Base-by-base conservation (phyloP, 2,888 invertebrate species). In the Rhagonycha fulva region DNA sequence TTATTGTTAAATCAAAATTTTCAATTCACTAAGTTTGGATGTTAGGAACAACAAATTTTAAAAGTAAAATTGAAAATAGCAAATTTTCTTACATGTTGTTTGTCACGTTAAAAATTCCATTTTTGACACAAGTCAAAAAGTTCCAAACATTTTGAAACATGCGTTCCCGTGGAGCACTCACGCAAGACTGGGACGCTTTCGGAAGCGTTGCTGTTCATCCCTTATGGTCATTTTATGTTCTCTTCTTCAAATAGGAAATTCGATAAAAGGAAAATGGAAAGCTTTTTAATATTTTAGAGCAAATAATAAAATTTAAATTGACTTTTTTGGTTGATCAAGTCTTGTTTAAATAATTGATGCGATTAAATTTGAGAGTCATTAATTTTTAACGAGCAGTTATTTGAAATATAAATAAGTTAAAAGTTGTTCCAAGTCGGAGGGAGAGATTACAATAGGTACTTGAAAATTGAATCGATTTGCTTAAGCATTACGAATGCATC, bases 121-220 rank as follows among this genome's bases (percentile, higher is more conserved):
- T 83, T 81, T 85, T 86, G 77, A 86, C 82, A 71, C 83, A 83
- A 76, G 82, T 83, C 28, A 86, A 79, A 79, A 86, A 86, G 68
- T 86, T 85, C 77, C 85, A 82, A 82, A 87, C 86, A 84, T 86
- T 85, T 80, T 86, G 86, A 84, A 86, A 87, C 87, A 86, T 86
- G 79, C 79, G 76, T 78, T 80, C 80, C 78, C 82, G 79, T 75
- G 81, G 82, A 81, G 85, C 83, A 84, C 85, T 83, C 86, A 85
- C 80, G 82, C 79, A 84, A 85, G 86, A 87, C 84, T 87, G 87
- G 86, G 87, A 87, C 87, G 87, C 47, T 24, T 66, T 23, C n/a
- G 24, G 26, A 66, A 66, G 63, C 63, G 63, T 66, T 66, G 26
- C 26, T 66, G 26, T 23, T 24, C 63, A 66, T 66, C 63, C 63